Evolutionary conservation across 2,797 vertebrate genomes (phyloP), one percentile per base, ranked within the genome.

Genomic region (Gallinago nigripennis): DNA sequence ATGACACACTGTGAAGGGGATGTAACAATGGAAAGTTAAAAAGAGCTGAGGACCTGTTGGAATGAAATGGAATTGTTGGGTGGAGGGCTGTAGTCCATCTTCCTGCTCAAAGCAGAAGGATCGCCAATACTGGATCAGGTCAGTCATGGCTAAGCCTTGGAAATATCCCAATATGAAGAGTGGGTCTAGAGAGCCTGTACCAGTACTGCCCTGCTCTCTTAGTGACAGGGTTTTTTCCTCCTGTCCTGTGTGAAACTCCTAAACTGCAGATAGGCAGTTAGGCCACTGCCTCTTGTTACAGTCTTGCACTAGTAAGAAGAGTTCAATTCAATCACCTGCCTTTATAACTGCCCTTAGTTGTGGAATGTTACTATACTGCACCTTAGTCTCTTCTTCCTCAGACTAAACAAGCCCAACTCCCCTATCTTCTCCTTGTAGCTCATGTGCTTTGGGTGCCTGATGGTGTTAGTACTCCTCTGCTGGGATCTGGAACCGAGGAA

Each of bases 391-490:
- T 27, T 58, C 7, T 20, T 66, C 14, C 7, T 33, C 27, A 66
- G 19, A 33, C 9, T 48, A 10, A 70, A 56, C 12, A 53, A 79
- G 18, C 18, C 17, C 43, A 50, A 0, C 9, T 70, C 8, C 8
- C 4, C 7, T 27, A 27, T 17, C 25, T 6, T 35, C 21, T 48
- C 33, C 5, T 72, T 39, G 23, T 15, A 58, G 15, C 8, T 9
- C 8, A 28, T 0, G 0, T 50, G 4, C 54, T 68, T 39, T 50
- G 39, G 27, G 27, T 2, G 5, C 12, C 30, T 43, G 21, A n/a
- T 8, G 1, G 0, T 9, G 6, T 19, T 7, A 41, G 35, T 11
- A 56, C 53, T 18, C 9, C 25, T 28, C 43, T 70, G 41, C 51
- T 33, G 8, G 14, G 9, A 16, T 65, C 3, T 41, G 43, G n/a